Base-by-base conservation (phyloP, 2,888 invertebrate species). In the Caenorhabditis japonica region DNA sequence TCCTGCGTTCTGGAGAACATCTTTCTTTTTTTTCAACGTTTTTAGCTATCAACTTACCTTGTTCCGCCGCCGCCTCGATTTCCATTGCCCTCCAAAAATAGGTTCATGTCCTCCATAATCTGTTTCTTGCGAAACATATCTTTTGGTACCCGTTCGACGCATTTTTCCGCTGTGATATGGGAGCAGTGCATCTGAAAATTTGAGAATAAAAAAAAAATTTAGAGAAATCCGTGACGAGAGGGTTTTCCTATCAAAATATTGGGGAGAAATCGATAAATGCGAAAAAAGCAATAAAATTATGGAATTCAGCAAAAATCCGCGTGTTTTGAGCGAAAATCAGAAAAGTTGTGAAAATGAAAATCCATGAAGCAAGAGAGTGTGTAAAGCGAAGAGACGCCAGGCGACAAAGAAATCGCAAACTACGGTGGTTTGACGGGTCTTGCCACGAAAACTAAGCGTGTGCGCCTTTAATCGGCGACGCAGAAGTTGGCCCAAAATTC, bases 381-480 rank as follows among this genome's bases (percentile, higher is more conserved):
- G 13, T 15, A 39, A 15, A 12, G 19, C n/a, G 15, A 15, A 15
- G 55, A 69, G 55, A 21, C n/a, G n/a, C 21, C 55, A 66, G 64
- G 64, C 53, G 59, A 3, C 41, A 23, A 53, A 38, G 41, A 7
- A 33, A 19, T 0, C 13, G 25, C 4, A 46, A 56, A 73, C 27
- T 62, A 70, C 69, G 75, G 69, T 69, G 19, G 30, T 17, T 5
- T 12, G 12, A 13, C 33, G 55, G 61, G 75, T 75, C 75, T 70
- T 53, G 47, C 44, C 1, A 13, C 70, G 75, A 71, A 30, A 21
- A 36, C 10, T 2, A 8, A 5, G 12, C 15, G n/a, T 21, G 13
- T 66, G 71, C 52, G 61, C 71, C 75, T 75, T 75, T 60, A 64
- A 70, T n/a, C 38, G 19, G n/a, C 23, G n/a, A 21, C 13, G 2